phyloP scores from a whole-genome alignment of 2,113 vertebrate genomes.

The Triplophysa dalaica region DNA sequence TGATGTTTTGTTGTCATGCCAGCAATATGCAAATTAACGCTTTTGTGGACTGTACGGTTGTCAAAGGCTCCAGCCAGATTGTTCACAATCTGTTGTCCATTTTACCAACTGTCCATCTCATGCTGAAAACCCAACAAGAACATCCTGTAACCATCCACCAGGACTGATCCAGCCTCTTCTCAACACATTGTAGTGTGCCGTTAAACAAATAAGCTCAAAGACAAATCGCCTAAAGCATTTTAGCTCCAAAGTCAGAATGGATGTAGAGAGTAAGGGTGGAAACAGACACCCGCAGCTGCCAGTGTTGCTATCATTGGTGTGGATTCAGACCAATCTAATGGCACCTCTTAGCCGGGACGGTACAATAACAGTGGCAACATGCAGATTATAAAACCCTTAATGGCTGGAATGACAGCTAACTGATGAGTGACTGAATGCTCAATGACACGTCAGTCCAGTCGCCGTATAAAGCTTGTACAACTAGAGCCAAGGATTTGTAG shows the following conservation, averaged over 20 bases:
- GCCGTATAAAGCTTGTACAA: slow-evolving; percentile 38
- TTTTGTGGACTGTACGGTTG: slow-evolving; percentile 25
- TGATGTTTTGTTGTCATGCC: slow-evolving; percentile 20
- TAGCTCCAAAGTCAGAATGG: slow-evolving; percentile 51
- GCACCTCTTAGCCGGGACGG: slow-evolving; percentile 64
- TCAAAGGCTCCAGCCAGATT: slow-evolving; percentile 39
- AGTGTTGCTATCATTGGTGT: too few relatives aligned
- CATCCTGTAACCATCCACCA: slow-evolving; percentile 22
- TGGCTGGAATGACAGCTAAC: slow-evolving; percentile 67
- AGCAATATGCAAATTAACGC: slow-evolving; percentile 40
- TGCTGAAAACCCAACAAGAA: slow-evolving; percentile 30
- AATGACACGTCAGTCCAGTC: slow-evolving; percentile 66
- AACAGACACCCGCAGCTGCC: background rate
- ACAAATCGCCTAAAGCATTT: slow-evolving; percentile 68
- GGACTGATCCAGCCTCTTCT: slow-evolving; percentile 25
- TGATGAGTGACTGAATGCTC: slow-evolving; percentile 73
- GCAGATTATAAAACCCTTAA: slow-evolving; percentile 79
- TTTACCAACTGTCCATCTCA: slow-evolving; percentile 38
- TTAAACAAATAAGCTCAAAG: slow-evolving; percentile 8
- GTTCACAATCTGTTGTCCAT: slow-evolving; percentile 36
- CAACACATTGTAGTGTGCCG: background rate
- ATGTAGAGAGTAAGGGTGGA: background rate
- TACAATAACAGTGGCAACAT: slow-evolving; percentile 76
- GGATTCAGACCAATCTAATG: background rate
- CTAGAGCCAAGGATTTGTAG: slow-evolving; percentile 38